Base-by-base conservation (phyloP, 1,140 invertebrate genomes). In the Daktulosphaira vitifoliae region DNA sequence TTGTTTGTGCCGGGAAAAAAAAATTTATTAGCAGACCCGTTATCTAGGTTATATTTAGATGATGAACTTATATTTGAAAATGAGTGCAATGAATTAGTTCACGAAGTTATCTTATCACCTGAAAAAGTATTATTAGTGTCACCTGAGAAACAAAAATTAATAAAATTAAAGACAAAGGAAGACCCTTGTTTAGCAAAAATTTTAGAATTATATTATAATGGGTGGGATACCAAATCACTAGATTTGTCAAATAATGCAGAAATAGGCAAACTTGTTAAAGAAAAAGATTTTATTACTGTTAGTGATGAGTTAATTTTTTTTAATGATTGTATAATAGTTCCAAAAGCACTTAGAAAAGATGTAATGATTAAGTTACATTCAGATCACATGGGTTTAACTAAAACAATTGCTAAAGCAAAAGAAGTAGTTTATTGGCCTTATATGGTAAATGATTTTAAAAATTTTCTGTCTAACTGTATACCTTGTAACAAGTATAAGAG, bases 171-270 rank as follows among this genome's bases (percentile, higher is more conserved):
- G n/a, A n/a, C n/a, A n/a, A n/a, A n/a, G n/a, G n/a, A n/a, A n/a
- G n/a, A n/a, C n/a, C n/a, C n/a, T n/a, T n/a, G n/a, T n/a, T n/a
- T n/a, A n/a, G n/a, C n/a, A n/a, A n/a, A n/a, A n/a, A n/a, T n/a
- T n/a, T n/a, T n/a, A n/a, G n/a, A n/a, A 22, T 42, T 54, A 50
- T 46, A 53, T 48, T 18, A 29, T 22, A 26, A 50, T 64, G 46
- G 56, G 37, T 23, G 52, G 66, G 33, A 29, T 52, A 13, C 25
- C 46, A 39, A 65, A 59, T 56, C 11, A 52, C 37, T 56, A 37
- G 59, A 66, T 46, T 23, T 64, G 39, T 37, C 46, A 65, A 64
- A 51, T 59, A 66, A 64, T 25, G 15, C 8, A 25, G 65, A 15
- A 37, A 46, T 65, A 2, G 44, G 18, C 7, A 59, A 26, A 18